phyloP scores from a whole-genome alignment of 2,888 invertebrate species.

The Aethes cnicana region DNA sequence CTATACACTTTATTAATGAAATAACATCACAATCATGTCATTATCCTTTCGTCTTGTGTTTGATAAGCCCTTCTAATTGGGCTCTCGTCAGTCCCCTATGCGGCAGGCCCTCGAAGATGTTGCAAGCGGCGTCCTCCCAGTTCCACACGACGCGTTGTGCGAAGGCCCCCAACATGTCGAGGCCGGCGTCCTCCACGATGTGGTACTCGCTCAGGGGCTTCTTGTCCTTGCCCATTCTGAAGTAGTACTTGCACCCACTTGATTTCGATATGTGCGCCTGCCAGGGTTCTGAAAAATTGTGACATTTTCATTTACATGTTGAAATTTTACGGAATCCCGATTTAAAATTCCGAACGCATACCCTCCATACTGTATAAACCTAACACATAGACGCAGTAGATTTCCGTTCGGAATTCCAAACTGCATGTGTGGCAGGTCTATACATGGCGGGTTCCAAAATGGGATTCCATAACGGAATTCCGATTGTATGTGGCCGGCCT shows the following conservation, averaged over 20 bases:
- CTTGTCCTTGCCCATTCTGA: constrained; percentile 52
- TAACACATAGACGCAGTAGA: no score
- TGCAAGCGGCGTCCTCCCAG: constrained; percentile 62
- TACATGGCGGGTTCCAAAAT: no score
- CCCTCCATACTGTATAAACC: no score
- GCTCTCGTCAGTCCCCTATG: constrained; percentile 50
- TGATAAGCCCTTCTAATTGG: constrained; percentile 60
- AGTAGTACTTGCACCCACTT: constrained; percentile 64
- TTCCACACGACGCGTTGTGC: constrained; percentile 61
- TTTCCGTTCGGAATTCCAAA: no score
- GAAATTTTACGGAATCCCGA: no score
- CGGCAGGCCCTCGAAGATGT: constrained; percentile 56
- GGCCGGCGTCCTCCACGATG: constrained; percentile 56
- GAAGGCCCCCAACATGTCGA: constrained; percentile 61
- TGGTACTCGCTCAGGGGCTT: constrained; percentile 59
- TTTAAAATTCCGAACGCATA: no score
- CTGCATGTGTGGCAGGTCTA: no score
- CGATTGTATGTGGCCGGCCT: no score
- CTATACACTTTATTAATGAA: no score
- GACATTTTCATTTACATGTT: neutral
- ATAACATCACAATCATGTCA: no score
- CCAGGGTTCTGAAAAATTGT: constrained; percentile 68
- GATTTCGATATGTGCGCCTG: constrained; percentile 67
- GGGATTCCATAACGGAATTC: no score
- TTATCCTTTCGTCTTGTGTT: constrained; percentile 40